Conservation (phyloP, 1,140 invertebrate genomes). For the Chelonus insularis region DNA sequence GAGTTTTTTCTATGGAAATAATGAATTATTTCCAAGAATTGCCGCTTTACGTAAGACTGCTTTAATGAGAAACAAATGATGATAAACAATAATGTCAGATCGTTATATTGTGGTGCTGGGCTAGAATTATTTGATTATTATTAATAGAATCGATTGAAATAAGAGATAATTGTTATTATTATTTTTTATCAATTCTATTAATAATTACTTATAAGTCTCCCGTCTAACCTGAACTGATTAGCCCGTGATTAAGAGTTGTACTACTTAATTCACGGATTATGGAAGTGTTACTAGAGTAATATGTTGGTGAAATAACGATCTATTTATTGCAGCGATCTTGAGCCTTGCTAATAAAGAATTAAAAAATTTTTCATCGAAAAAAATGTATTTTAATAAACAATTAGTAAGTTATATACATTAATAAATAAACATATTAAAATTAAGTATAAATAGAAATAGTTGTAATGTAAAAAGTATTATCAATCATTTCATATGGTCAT, state of each 20-base stretch:
- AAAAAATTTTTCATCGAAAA: constrained; percentile 15
- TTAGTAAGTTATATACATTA: too few relatives aligned
- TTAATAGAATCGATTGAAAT: too few relatives aligned
- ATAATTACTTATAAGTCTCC: constrained; percentile 9
- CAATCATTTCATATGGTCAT: not conserved
- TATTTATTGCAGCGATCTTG: constrained; percentile 51
- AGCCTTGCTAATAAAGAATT: constrained; percentile 25
- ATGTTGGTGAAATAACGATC: constrained; percentile 43
- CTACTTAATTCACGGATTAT: constrained; percentile 8
- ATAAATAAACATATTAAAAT: too few relatives aligned
- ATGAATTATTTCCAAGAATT: constrained; percentile 37
- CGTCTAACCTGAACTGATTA: constrained; percentile 49
- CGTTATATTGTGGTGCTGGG: constrained; percentile 27
- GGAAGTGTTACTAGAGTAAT: constrained; percentile 43
- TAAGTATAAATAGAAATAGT: too few relatives aligned
- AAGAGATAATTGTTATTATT: not conserved
- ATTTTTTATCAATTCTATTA: not conserved
- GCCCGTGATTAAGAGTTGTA: constrained; percentile 25
- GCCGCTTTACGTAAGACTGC: constrained; percentile 48
- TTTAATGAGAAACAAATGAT: constrained; percentile 40
- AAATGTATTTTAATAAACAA: too few relatives aligned
- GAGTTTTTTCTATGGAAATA: not conserved
- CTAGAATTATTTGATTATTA: not conserved
- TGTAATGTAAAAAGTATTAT: too few relatives aligned
- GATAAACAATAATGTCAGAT: constrained; percentile 27